Evolutionary conservation across 2,113 vertebrate genomes (phyloP).

Genomic region (Etheostoma cragini): DNA sequence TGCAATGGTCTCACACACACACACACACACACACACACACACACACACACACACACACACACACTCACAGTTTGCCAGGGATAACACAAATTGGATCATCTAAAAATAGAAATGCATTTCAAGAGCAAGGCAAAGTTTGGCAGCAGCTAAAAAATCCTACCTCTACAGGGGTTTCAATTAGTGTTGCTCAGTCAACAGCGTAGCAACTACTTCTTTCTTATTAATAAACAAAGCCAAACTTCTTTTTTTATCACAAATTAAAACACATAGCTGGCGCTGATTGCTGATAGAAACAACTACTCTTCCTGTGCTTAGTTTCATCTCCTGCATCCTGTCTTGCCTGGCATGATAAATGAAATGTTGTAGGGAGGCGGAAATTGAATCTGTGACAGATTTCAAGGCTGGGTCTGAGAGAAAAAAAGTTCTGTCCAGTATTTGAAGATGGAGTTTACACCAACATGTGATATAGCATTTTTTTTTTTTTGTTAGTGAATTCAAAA

Average conservation of each 20-base stretch:
- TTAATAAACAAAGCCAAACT: conserved; percentile 67
- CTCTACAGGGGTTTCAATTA: conserved; percentile 67
- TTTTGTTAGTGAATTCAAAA: conserved; percentile 8
- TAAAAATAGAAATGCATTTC: conserved; percentile 74
- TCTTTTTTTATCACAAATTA: conserved; percentile 69
- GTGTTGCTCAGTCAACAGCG: conserved; percentile 67
- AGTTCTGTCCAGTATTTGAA: conserved; percentile 21
- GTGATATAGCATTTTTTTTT: not conserved
- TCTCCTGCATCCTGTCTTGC: conserved; percentile 47
- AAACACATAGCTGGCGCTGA: conserved; percentile 58
- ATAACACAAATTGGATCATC: conserved; percentile 60
- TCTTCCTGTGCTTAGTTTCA: conserved; percentile 51
- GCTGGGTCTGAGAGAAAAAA: conserved; percentile 32
- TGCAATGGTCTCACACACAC: not conserved
- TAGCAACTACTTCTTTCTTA: conserved; percentile 52
- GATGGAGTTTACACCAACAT: conserved; percentile 13
- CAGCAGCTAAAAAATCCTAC: conserved; percentile 48
- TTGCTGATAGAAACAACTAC: conserved; percentile 50
- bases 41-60: not conserved
- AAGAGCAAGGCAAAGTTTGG: conserved; percentile 67
- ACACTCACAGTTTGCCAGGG: conserved; percentile 8
- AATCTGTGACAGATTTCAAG: conserved; percentile 55
- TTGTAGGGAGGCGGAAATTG: conserved; percentile 51
- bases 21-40: not conserved
- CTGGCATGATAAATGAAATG: conserved; percentile 51